Conservation (phyloP, 1,140 invertebrate genomes). For the Drosophila elegans region DNA sequence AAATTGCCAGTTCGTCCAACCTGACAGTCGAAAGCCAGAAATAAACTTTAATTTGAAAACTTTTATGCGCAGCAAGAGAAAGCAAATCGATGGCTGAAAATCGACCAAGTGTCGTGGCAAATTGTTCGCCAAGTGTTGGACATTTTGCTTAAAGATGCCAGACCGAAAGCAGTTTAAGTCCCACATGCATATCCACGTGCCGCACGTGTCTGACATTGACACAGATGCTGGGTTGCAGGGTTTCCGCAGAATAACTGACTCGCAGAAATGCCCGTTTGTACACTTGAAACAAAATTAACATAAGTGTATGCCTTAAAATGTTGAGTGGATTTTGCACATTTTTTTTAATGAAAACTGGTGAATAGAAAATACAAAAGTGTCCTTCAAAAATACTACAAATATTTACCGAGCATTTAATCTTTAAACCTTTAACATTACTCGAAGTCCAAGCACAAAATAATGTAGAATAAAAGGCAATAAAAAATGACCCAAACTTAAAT, state of each 20-base stretch:
- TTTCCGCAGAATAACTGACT: constrained; percentile 15
- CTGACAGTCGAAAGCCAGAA: constrained; percentile 62
- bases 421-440: no score
- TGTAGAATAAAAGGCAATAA: no score
- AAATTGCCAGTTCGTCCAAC: constrained; percentile 47
- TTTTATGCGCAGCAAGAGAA: constrained; percentile 64
- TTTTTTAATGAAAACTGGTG: no score
- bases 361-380: background rate
- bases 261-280: constrained; percentile 2
- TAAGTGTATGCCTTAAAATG: no score
- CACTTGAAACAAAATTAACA: background rate
- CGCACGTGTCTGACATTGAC: constrained; percentile 78
- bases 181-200: constrained; percentile 55
- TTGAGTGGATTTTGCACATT: no score
- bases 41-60: constrained; percentile 77
- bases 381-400: background rate
- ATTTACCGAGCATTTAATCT: no score
- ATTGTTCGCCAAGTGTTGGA: constrained; percentile 74
- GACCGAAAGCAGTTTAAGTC: constrained; percentile 47
- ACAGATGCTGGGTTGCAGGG: constrained; percentile 57
- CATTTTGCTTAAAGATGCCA: constrained; percentile 71
- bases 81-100: constrained; percentile 59
- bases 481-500: no score
- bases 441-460: no score
- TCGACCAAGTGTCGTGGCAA: constrained; percentile 60